A percentile compares a stretch with the other conserved stretches of the same genome.
These are phyloP conservation scores for Zonotrichia leucophrys DNA, from an alignment of 2,113 vertebrate genomes.

Conservation along the genomic window DNA sequence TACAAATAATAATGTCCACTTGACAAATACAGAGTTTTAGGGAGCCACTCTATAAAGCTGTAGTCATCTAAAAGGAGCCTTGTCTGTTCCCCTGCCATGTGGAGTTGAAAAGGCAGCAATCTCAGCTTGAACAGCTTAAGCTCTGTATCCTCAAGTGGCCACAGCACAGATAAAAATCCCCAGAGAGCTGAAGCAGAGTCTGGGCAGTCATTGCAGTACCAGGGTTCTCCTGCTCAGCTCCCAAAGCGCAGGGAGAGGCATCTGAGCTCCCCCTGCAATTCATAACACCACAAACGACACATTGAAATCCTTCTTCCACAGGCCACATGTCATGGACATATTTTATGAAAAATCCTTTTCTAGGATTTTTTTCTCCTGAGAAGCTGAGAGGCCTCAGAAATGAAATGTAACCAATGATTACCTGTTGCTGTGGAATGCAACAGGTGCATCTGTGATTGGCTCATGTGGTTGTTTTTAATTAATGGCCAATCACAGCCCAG, in stretches of 20 bases:
- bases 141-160: neutral
- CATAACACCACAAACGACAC: fast-evolving
- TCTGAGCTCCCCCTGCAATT: neutral
- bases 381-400: too few relatives aligned
- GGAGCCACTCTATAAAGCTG: neutral
- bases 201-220: neutral
- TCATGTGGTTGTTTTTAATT: too few relatives aligned
- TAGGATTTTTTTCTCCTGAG: too few relatives aligned
- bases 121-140: neutral
- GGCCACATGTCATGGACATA: too few relatives aligned
- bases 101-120: neutral
- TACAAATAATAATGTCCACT: neutral
- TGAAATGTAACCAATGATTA: too few relatives aligned
- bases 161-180: neutral
- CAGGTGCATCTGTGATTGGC: too few relatives aligned
- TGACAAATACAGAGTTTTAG: neutral
- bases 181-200: neutral
- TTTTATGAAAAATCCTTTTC: too few relatives aligned
- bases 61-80: neutral
- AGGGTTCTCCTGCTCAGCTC: neutral
- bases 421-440: too few relatives aligned
- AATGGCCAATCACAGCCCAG: too few relatives aligned
- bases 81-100: neutral
- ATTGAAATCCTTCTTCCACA: neutral
- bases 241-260: fast-evolving